phyloP scores from a whole-genome alignment of 2,113 vertebrate genomes.

The Octodon degus region DNA sequence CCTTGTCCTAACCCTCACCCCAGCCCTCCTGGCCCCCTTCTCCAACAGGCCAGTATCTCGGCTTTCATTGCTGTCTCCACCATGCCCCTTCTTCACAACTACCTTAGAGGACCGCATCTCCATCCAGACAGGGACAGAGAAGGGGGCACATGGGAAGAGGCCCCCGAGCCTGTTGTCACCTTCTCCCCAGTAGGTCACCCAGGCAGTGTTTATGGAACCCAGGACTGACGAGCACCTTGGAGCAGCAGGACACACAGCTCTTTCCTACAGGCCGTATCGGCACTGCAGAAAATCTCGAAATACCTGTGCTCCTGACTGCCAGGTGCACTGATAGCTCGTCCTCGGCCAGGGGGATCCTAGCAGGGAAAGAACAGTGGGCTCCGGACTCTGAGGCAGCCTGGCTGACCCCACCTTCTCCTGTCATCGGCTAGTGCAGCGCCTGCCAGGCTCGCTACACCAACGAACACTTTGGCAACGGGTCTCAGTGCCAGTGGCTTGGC shows the following conservation, averaged over 20 bases:
- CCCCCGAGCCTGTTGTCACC: neutral
- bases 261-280: neutral
- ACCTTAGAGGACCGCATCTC: neutral
- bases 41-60: neutral
- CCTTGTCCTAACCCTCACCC: neutral
- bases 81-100: neutral
- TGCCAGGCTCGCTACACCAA: neutral
- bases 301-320: neutral
- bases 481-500: neutral
- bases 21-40: neutral
- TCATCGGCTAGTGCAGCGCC: neutral
- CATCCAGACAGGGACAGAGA: neutral
- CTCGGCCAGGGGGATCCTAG: neutral
- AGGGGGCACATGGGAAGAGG: slow-evolving; percentile 25
- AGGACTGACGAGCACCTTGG: neutral
- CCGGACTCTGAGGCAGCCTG: neutral
- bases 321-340: neutral
- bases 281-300: neutral
- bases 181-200: neutral
- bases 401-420: neutral
- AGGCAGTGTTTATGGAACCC: neutral
- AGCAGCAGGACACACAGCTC: slow-evolving; percentile 42
- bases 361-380: neutral
- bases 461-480: neutral
- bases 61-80: neutral